Evolutionary conservation across 2,113 vertebrate genomes (phyloP).

Genomic region (Rostratula benghalensis): DNA sequence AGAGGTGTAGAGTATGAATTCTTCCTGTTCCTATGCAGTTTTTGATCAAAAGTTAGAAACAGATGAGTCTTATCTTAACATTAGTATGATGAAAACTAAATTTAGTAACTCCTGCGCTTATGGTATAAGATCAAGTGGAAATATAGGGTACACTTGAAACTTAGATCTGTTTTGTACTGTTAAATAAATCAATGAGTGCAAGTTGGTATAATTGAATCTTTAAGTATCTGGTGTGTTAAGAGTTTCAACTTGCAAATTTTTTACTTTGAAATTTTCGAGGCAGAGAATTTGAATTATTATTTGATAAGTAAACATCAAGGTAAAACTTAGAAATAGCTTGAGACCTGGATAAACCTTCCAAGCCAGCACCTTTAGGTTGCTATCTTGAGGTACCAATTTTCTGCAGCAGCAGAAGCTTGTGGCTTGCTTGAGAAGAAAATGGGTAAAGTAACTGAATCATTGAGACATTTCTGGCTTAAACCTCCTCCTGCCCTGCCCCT

Average conservation of each 20-base stretch:
- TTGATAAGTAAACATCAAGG: not conserved
- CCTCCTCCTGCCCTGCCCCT: not conserved
- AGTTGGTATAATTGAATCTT: not conserved
- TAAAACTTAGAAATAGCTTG: not conserved
- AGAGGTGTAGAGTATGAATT: not conserved
- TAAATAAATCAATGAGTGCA: not conserved
- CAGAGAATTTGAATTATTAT: not conserved
- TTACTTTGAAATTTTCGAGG: not conserved
- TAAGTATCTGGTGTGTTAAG: not conserved
- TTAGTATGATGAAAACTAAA: not conserved
- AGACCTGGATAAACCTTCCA: not conserved
- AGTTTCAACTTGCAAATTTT: not conserved
- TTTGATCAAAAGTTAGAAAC: not conserved
- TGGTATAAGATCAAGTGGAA: not conserved
- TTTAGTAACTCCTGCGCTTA: not conserved
- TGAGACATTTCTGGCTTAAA: not conserved
- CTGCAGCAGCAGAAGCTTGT: not conserved
- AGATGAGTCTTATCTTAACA: not conserved
- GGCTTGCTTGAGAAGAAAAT: not conserved
- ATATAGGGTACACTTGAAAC: not conserved
- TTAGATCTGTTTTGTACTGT: not conserved
- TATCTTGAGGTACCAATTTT: not conserved
- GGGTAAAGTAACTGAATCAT: not conserved
- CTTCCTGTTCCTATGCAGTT: not conserved
- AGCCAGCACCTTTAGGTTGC: not conserved